Evolutionary conservation across 2,113 vertebrate species (phyloP).

Genomic region (Myotis yumanensis): DNA sequence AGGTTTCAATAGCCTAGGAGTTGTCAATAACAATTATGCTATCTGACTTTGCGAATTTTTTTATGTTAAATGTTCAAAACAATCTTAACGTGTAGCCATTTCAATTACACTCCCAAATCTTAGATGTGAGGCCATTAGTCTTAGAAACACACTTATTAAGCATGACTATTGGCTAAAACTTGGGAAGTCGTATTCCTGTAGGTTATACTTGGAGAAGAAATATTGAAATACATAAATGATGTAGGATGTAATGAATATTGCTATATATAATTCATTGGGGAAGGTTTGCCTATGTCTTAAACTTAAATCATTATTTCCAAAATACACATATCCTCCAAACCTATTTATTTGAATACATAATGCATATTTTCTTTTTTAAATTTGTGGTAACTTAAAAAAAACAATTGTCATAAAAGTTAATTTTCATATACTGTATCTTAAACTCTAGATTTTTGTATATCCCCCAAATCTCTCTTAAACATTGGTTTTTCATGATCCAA

Average conservation of each 20-base stretch:
- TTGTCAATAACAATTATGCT: background rate
- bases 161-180: constrained; percentile 4
- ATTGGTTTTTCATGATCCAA: background rate
- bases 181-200: background rate
- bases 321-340: background rate
- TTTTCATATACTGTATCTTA: background rate
- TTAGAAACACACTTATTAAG: constrained; percentile 16
- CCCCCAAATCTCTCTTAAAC: background rate
- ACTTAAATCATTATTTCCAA: constrained; percentile 27
- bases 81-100: background rate
- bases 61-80: constrained; percentile 18
- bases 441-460: background rate
- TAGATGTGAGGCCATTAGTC: background rate
- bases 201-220: constrained; percentile 31
- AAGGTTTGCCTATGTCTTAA: constrained; percentile 13
- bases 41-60: background rate
- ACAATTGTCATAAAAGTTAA: background rate
- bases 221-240: constrained; percentile 41
- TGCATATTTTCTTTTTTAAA: constrained; percentile 6
- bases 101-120: background rate
- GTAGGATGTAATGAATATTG: background rate
- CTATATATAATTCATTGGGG: constrained; percentile 39
- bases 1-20: background rate
- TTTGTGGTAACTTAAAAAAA: constrained; percentile 13
- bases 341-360: constrained; percentile 25